phyloP scores from a whole-genome alignment of 2,797 vertebrate species.

The Menidia menidia region DNA sequence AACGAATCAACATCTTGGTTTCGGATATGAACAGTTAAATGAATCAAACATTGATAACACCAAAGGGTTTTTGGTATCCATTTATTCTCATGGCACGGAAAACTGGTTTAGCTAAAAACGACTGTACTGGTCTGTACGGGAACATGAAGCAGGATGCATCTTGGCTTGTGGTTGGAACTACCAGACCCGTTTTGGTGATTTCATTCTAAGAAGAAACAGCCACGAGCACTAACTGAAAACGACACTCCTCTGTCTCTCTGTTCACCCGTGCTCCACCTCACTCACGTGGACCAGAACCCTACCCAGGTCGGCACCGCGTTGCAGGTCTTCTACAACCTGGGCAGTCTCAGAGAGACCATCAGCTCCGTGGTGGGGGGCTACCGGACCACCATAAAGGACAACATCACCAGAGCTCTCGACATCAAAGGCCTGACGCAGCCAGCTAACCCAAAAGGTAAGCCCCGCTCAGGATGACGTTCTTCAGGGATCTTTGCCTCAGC shows the following conservation, averaged over 20 bases:
- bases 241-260: background rate
- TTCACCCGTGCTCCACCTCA: background rate
- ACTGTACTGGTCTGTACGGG: no score
- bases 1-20: no score
- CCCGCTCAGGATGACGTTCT: background rate
- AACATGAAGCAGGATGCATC: no score
- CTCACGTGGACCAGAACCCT: constrained; percentile 86
- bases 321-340: constrained; percentile 97
- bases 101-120: no score
- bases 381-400: constrained; percentile 87
- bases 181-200: constrained; percentile 31
- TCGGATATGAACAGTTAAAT: no score
- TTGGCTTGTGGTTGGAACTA: constrained; percentile 9
- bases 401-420: constrained; percentile 89
- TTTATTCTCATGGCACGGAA: no score
- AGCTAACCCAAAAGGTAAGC: constrained; percentile 85
- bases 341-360: constrained; percentile 90
- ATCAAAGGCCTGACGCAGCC: constrained; percentile 93
- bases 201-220: constrained; percentile 1
- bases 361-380: constrained; percentile 89
- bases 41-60: no score
- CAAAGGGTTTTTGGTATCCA: no score
- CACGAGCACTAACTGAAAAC: background rate
- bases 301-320: constrained; percentile 96
- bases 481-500: background rate